Conservation (phyloP, 2,888 invertebrate genomes). For the Drosophila koepferae region DNA sequence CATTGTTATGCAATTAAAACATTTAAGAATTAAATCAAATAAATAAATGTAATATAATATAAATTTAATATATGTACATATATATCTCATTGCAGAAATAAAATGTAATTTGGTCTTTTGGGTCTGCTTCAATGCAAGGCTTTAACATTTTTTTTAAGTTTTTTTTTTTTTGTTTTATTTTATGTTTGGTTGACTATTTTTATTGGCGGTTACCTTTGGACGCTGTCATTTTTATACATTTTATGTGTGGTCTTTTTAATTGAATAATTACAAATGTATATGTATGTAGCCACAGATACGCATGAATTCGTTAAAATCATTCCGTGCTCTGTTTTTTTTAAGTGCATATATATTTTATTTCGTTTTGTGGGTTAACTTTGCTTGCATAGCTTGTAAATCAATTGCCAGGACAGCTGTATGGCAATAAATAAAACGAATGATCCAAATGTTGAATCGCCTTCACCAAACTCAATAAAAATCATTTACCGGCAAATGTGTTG, state of each 20-base stretch:
- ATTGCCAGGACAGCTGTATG: constrained; percentile 56
- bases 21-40: constrained; percentile 51
- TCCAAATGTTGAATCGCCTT: constrained; percentile 42
- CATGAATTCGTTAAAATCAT: constrained; percentile 35
- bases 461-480: constrained; percentile 60
- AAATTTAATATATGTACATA: constrained; percentile 59
- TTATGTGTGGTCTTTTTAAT: constrained; percentile 68
- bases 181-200: constrained; percentile 57
- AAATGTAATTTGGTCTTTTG: constrained; percentile 45
- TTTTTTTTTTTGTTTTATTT: constrained; percentile 15
- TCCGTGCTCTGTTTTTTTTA: constrained; percentile 6
- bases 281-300: constrained; percentile 6
- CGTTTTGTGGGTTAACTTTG: constrained; percentile 22
- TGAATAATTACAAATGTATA: constrained; percentile 65
- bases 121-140: not conserved
- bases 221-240: constrained; percentile 41
- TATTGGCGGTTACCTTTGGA: constrained; percentile 69
- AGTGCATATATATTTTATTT: constrained; percentile 16
- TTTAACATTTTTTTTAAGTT: constrained; percentile 15
- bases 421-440: constrained; percentile 46
- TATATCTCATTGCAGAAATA: constrained; percentile 37
- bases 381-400: constrained; percentile 61
- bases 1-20: constrained; percentile 31
- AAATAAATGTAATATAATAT: constrained; percentile 56
- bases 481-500: constrained; percentile 37